These are phyloP conservation scores for Polia nebulosa DNA, from an alignment of 2,888 invertebrate species.

Conservation along the genomic window DNA sequence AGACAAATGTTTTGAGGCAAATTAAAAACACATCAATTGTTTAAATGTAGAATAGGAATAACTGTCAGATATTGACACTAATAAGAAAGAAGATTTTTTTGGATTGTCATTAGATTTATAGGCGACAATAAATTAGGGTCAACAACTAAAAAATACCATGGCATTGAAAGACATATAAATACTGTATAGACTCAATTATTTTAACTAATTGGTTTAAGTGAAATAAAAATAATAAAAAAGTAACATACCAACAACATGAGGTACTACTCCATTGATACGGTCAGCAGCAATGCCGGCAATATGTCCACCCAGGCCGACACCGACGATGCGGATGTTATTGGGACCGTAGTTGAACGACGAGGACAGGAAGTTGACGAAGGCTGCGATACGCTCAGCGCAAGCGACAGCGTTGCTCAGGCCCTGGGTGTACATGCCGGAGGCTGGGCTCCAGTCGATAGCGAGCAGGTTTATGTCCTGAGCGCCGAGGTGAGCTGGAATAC, in stretches of 20 bases:
- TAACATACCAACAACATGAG: conserved; percentile 81
- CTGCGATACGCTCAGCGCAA: conserved; percentile 78
- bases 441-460: conserved; percentile 85
- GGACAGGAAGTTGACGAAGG: conserved; percentile 82
- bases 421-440: conserved; percentile 74
- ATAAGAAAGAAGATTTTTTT: neutral
- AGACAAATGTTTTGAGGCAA: too few species aligned
- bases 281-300: conserved; percentile 86
- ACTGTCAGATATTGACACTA: neutral
- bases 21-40: too few species aligned
- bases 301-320: conserved; percentile 83
- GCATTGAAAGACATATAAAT: neutral
- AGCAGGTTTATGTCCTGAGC: conserved; percentile 82
- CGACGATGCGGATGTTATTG: conserved; percentile 81
- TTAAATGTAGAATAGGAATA: neutral
- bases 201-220: neutral
- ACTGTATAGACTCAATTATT: neutral
- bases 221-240: neutral
- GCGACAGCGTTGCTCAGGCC: conserved; percentile 82
- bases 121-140: neutral
- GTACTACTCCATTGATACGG: conserved; percentile 70
- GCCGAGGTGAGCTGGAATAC: conserved; percentile 77
- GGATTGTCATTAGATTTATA: neutral
- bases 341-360: conserved; percentile 75
- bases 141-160: neutral